A percentile compares a stretch with the other conserved stretches of the same genome.
phyloP scores from a whole-genome alignment of 2,797 vertebrate genomes.

The Chelidonichthys spinosus region DNA sequence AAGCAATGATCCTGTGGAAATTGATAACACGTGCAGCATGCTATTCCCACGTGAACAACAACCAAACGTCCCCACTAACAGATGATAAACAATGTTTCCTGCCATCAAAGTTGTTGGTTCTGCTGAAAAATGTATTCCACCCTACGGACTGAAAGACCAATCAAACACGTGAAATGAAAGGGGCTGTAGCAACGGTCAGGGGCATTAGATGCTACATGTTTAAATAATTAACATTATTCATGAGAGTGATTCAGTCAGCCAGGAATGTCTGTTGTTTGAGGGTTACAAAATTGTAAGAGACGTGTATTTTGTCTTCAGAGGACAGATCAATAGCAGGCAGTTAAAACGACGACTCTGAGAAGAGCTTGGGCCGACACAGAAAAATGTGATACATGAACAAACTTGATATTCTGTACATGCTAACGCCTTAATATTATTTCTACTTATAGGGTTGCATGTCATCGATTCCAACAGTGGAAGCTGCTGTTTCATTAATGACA shows the following conservation, averaged over 20 bases:
- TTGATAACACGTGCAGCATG: slow-evolving; percentile 12
- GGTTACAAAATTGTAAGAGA: slow-evolving; percentile 19
- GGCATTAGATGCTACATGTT: slow-evolving; percentile 3
- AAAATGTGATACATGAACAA: background rate
- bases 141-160: slow-evolving; percentile 15
- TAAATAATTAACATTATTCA: slow-evolving; percentile 26
- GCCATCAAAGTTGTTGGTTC: slow-evolving; percentile 19
- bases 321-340: slow-evolving; percentile 24
- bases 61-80: slow-evolving; percentile 28
- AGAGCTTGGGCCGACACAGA: background rate
- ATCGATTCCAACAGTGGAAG: slow-evolving; percentile 7
- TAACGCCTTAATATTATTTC: slow-evolving; percentile 1
- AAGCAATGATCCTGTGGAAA: background rate
- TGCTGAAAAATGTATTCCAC: slow-evolving; percentile 18
- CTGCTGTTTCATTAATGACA: slow-evolving; percentile 54
- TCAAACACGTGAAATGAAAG: slow-evolving; percentile 14
- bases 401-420: background rate
- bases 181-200: background rate
- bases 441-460: background rate
- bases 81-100: slow-evolving; percentile 50
- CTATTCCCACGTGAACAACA: slow-evolving; percentile 35
- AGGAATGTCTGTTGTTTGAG: slow-evolving; percentile 31
- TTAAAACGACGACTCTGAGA: slow-evolving; percentile 19
- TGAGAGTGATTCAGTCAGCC: slow-evolving; percentile 7
- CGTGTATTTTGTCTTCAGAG: slow-evolving; percentile 11